These are phyloP conservation scores for Dendrolimus kikuchii DNA, from an alignment of 1,140 invertebrate genomes.

Conservation along the genomic window DNA sequence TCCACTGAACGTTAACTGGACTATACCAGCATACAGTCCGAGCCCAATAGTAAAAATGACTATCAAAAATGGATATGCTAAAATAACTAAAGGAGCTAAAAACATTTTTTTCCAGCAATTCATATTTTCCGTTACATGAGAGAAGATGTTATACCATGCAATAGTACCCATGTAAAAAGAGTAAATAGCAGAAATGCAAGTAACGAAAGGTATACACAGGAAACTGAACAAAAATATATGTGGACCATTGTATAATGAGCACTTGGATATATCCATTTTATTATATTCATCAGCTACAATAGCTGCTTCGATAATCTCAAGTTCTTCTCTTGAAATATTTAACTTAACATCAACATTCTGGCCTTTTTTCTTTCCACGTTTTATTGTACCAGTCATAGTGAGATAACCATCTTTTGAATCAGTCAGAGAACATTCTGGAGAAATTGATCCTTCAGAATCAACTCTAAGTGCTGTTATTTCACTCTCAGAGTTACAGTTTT, in stretches of 20 bases:
- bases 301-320: slow-evolving; percentile 78
- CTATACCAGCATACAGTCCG: slow-evolving; percentile 78
- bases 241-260: slow-evolving; percentile 74
- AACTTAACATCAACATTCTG: slow-evolving; percentile 82
- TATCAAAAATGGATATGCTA: slow-evolving; percentile 82
- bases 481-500: slow-evolving; percentile 68
- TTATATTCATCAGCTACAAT: slow-evolving; percentile 75
- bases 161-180: slow-evolving; percentile 84
- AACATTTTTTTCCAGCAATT: slow-evolving; percentile 75
- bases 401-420: slow-evolving; percentile 71
- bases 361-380: slow-evolving; percentile 80
- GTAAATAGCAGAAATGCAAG: slow-evolving; percentile 76
- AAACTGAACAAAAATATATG: slow-evolving; percentile 80
- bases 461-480: slow-evolving; percentile 67
- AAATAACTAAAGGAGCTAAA: slow-evolving; percentile 79
- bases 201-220: slow-evolving; percentile 78
- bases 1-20: slow-evolving; percentile 80
- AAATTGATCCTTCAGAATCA: slow-evolving; percentile 63
- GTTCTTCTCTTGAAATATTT: slow-evolving; percentile 79
- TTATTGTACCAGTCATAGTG: slow-evolving; percentile 82
- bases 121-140: slow-evolving; percentile 80
- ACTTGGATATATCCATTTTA: slow-evolving; percentile 73
- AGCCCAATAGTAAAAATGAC: slow-evolving; percentile 76
- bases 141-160: slow-evolving; percentile 85
- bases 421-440: slow-evolving; percentile 56